These are phyloP conservation scores for Salpingus planirostris DNA, from an alignment of 2,888 invertebrate genomes.

Conservation along the genomic window DNA sequence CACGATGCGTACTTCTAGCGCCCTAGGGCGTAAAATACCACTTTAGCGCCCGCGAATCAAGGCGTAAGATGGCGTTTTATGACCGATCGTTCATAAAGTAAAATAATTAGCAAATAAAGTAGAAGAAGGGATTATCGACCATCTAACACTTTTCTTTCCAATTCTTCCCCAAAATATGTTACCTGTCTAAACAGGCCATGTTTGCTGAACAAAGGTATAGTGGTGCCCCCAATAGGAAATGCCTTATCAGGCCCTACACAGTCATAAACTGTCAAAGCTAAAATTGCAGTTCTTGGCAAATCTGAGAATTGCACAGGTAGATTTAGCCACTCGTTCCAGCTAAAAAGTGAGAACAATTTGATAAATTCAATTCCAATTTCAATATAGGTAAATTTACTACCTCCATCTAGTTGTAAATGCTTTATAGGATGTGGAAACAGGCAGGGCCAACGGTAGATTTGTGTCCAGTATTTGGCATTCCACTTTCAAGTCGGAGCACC, in stretches of 20 bases:
- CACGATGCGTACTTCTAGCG: too few species aligned
- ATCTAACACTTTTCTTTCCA: too few species aligned
- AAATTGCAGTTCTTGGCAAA: slow-evolving; percentile 75
- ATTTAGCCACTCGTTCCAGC: slow-evolving; percentile 97
- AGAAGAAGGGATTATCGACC: slow-evolving; percentile 2
- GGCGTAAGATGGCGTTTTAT: too few species aligned
- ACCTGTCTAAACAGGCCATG: slow-evolving; percentile 84
- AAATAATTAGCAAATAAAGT: too few species aligned
- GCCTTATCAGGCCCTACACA: slow-evolving; percentile 79
- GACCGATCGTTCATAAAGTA: too few species aligned
- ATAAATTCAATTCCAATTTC: too few species aligned
- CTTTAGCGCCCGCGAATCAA: too few species aligned
- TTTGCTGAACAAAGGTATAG: slow-evolving; percentile 89
- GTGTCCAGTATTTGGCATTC: slow-evolving; percentile 78
- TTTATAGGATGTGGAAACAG: slow-evolving; percentile 85
- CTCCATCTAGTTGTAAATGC: slow-evolving; percentile 89
- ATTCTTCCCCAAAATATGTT: too few species aligned
- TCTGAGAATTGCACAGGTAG: slow-evolving; percentile 87
- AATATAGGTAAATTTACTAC: too few species aligned
- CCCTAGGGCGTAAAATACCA: too few species aligned
- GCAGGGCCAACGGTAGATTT: slow-evolving; percentile 72
- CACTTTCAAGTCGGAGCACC: slow-evolving; percentile 81
- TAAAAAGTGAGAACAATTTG: too few species aligned
- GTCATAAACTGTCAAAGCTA: slow-evolving; percentile 86
- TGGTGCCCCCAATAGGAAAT: slow-evolving; percentile 85